A percentile compares a stretch with the other conserved stretches of the same genome.
Evolutionary conservation across 1,140 invertebrate genomes (phyloP).

Genomic region (Sipha flava): DNA sequence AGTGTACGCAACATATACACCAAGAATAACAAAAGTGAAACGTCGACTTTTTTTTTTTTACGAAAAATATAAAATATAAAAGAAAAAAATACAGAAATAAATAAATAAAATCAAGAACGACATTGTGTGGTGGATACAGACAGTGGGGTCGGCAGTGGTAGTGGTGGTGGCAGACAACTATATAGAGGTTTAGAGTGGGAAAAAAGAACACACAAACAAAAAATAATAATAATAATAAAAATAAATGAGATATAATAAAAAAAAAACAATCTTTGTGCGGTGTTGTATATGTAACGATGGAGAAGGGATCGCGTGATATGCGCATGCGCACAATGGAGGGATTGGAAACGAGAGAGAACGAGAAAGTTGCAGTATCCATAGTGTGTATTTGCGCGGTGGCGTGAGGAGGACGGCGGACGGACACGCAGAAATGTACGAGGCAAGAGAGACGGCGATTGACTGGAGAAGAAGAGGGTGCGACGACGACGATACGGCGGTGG

Average conservation of each 20-base stretch:
- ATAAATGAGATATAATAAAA: constrained; percentile 9
- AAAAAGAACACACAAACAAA: neutral
- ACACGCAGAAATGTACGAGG: too few relatives aligned
- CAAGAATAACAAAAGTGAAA: neutral
- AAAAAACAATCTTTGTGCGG: constrained; percentile 11
- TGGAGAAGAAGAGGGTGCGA: too few relatives aligned
- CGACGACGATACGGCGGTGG: neutral
- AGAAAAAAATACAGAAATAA: neutral
- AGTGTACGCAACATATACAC: too few relatives aligned
- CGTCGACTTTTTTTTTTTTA: neutral
- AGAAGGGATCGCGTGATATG: too few relatives aligned
- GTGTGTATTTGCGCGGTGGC: too few relatives aligned
- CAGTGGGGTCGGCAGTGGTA: neutral
- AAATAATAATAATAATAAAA: constrained; percentile 2
- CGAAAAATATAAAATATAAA: neutral
- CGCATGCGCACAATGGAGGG: too few relatives aligned
- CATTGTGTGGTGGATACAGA: neutral
- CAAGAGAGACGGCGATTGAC: too few relatives aligned
- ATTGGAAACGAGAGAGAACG: neutral
- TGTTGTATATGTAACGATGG: neutral
- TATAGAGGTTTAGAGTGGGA: neutral
- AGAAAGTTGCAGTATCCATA: too few relatives aligned
- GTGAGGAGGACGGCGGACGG: too few relatives aligned
- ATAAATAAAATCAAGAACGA: neutral
- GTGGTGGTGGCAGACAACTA: too few relatives aligned